Percentiles rank a stretch among this genome's conserved stretches.
These are phyloP conservation scores for Lampris megalopsis DNA, from an alignment of 2,113 vertebrate species.

Conservation along the genomic window DNA sequence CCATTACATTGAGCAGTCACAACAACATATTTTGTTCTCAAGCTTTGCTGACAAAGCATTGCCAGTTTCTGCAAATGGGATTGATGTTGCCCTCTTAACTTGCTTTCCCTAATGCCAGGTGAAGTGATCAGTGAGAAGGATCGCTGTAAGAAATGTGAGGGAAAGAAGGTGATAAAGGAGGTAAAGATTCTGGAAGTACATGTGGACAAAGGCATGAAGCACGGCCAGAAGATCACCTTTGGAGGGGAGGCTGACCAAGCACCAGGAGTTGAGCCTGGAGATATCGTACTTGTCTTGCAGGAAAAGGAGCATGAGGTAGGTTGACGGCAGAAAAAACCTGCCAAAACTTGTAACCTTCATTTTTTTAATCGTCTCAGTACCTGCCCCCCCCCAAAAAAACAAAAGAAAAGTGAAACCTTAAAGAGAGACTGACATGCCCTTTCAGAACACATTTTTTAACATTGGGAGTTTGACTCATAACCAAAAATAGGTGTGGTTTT, in stretches of 20 bases:
- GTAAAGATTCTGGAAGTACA: constrained; percentile 99
- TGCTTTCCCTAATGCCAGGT: constrained; percentile 74
- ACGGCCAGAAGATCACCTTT: constrained; percentile 97
- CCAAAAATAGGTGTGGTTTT: no score
- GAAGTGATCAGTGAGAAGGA: constrained; percentile 99
- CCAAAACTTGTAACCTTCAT: not conserved
- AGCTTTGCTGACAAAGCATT: no score
- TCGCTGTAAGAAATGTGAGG: constrained; percentile 99
- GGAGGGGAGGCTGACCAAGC: constrained; percentile 98
- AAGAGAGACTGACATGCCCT: no score
- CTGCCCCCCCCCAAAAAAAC: no score
- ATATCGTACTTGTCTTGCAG: constrained; percentile 96
- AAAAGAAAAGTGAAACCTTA: no score
- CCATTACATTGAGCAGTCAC: not conserved
- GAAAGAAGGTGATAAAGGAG: constrained; percentile 98
- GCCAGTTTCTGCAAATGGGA: no score
- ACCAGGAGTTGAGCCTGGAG: constrained; percentile 94
- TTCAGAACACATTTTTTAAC: no score
- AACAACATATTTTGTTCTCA: no score
- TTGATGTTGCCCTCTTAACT: not conserved
- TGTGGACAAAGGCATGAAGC: constrained; percentile 99
- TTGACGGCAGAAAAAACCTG: not conserved
- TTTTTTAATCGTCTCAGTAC: not conserved
- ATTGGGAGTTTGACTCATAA: no score
- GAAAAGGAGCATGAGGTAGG: constrained; percentile 96